Evolutionary conservation across 1,140 invertebrate genomes (phyloP), one percentile per base, ranked within the genome.

Genomic region (Zaprionus capensis): DNA sequence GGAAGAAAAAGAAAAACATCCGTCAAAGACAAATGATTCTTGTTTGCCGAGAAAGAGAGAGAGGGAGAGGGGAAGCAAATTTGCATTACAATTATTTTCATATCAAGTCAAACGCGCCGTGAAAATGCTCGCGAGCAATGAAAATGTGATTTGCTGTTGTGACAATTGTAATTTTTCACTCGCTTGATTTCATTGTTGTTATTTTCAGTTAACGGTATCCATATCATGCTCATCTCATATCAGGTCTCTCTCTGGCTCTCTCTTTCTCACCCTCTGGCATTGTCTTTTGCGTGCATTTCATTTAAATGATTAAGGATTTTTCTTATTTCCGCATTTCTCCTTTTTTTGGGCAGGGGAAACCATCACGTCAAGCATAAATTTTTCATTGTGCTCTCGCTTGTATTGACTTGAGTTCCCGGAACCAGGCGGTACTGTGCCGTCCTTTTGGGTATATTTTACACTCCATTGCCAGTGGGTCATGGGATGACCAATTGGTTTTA

Each of bases 111-210:
- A 85, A 90, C 83, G 81, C 81, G 61, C 78, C 78, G 85, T 88
- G 85, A 90, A 90, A 88, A 78, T 74, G 83, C 69, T 36, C 61
- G 59, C 58, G 49, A 68, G 68, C 83, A 84, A 88, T 88, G 85
- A 90, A 90, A 90, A 77, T 85, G 76, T 81, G 85, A 90, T 90
- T 90, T 90, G 85, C 67, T 90, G 79, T 77, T 90, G 85, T 90
- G 85, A 90, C 85, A 90, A 90, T 90, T 82, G 85, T 90, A 77
- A 90, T 90, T 90, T 90, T 82, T 90, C 85, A 88, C 85, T 90
- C 76, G 85, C 85, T 90, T 90, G 85, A 81, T 71, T 90, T 86
- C 62, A 38, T 66, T 71, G 56, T 64, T 49, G 22, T 58, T 34
- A 31, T 55, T 44, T n/a, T 73, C 26, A 12, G n/a, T 56, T 59